phyloP scores from a whole-genome alignment of 2,113 vertebrate species.

The Spea multiplicata region DNA sequence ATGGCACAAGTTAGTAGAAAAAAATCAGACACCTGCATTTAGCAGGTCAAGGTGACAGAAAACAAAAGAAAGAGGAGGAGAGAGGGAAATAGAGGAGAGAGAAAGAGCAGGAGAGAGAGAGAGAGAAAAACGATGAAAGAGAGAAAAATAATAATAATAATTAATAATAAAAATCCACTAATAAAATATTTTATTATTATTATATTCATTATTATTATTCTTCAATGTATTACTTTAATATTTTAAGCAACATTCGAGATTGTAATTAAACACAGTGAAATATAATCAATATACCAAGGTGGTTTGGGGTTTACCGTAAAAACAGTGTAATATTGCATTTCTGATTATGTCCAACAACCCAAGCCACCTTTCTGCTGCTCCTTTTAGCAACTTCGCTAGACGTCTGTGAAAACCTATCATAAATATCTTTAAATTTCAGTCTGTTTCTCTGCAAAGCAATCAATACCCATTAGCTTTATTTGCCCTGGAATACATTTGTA shows the following conservation, averaged over 20 bases:
- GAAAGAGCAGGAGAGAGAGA: no score
- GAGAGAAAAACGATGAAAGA: no score
- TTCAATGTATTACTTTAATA: no score
- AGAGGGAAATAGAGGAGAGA: no score
- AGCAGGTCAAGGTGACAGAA: no score
- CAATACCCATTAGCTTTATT: constrained; percentile 53
- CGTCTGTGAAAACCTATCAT: constrained; percentile 50
- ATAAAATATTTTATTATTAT: no score
- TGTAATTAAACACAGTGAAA: neutral
- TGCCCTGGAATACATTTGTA: constrained; percentile 15
- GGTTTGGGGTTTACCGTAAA: neutral
- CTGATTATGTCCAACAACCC: neutral
- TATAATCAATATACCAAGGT: neutral
- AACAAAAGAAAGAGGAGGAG: no score
- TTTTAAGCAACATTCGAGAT: neutral
- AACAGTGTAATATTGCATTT: neutral
- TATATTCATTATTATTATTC: no score
- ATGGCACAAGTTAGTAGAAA: no score
- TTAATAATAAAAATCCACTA: no score
- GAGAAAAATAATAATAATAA: no score
- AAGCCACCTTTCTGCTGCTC: constrained; percentile 49
- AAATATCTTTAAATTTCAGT: constrained; percentile 51
- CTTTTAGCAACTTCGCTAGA: constrained; percentile 42
- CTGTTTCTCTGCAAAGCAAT: constrained; percentile 47
- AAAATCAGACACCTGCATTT: no score